Evolutionary conservation across 2,113 vertebrate genomes (phyloP), one percentile per base, ranked within the genome.

Genomic region (Rattus rattus): DNA sequence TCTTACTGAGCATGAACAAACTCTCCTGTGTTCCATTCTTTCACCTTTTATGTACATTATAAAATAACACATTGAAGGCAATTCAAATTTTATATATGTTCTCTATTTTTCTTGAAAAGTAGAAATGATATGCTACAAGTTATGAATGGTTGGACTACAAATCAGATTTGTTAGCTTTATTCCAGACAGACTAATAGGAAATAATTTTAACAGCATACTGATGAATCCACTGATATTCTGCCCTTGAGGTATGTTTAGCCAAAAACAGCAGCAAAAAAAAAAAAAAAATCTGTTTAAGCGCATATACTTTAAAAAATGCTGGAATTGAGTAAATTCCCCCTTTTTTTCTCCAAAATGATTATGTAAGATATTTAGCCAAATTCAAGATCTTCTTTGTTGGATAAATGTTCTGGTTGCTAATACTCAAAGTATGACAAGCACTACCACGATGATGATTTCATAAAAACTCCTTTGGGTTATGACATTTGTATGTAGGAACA

Each of bases 401-500:
- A 85, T 67, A 36, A 11, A 17, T 17, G 28, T 22, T 79, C 84
- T 11, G 22, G 47, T 90, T 90, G 26, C 70, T 94, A 43, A 83
- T 59, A 47, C n/a, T 76, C 94, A 52, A 85, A 91, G 79, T 61
- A 86, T 28, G n/a, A 43, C 33, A 85, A 30, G 52, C 43, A 52
- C 49, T 30, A 47, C n/a, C 5, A 36, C 36, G 73, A 83, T 0
- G 63, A 33, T 70, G 67, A 85, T 87, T 92, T 92, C 94, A n/a
- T 56, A 93, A 96, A 94, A 47, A 33, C 61, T 36, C 75, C 75
- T 94, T 94, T 63, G 36, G 5, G 70, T 87, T 33, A 90, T 47
- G 30, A 80, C 80, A 92, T 87, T 83, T 80, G 87, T 85, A 87
- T 90, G 63, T 95, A 94, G 43, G 16, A 89, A 83, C 10, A 84